Conservation (phyloP, 2,888 invertebrate genomes). For the Eupeodes luniger region DNA sequence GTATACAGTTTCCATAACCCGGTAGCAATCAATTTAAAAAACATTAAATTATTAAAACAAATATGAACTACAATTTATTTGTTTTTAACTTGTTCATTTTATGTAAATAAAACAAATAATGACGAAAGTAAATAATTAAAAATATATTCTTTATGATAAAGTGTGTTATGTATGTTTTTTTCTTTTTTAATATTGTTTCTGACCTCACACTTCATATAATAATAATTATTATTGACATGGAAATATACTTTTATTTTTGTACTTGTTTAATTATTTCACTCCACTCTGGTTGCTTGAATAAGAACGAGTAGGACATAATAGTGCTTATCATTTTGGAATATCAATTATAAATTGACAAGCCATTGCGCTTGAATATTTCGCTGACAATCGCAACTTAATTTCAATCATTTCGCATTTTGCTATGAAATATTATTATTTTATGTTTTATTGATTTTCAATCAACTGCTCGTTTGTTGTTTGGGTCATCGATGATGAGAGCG, state of each 20-base stretch:
- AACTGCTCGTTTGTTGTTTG: not conserved
- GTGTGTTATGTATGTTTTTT: not conserved
- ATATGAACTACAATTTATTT: constrained; percentile 14
- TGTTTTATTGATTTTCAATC: constrained; percentile 27
- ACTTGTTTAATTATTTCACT: constrained; percentile 5
- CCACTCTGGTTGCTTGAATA: too few species aligned
- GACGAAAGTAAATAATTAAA: constrained; percentile 15
- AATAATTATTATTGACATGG: constrained; percentile 6
- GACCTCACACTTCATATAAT: constrained; percentile 35
- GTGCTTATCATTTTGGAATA: constrained; percentile 34
- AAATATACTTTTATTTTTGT: constrained; percentile 27
- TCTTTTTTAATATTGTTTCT: constrained; percentile 16
- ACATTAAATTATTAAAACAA: constrained; percentile 20
- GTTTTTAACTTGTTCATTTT: not conserved
- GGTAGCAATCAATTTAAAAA: constrained; percentile 34
- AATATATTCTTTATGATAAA: not conserved
- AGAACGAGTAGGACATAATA: not conserved
- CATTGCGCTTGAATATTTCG: not conserved
- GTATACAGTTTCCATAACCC: not conserved
- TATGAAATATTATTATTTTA: not conserved
- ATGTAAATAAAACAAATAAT: constrained; percentile 13
- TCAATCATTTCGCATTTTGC: constrained; percentile 33
- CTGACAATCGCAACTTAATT: constrained; percentile 35
- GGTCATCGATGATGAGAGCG: not conserved
- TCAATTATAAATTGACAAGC: constrained; percentile 43